A percentile compares a stretch with the other conserved stretches of the same genome.
These are phyloP conservation scores for Pangasianodon gigas DNA, from an alignment of 2,113 vertebrate genomes.

Conservation along the genomic window DNA sequence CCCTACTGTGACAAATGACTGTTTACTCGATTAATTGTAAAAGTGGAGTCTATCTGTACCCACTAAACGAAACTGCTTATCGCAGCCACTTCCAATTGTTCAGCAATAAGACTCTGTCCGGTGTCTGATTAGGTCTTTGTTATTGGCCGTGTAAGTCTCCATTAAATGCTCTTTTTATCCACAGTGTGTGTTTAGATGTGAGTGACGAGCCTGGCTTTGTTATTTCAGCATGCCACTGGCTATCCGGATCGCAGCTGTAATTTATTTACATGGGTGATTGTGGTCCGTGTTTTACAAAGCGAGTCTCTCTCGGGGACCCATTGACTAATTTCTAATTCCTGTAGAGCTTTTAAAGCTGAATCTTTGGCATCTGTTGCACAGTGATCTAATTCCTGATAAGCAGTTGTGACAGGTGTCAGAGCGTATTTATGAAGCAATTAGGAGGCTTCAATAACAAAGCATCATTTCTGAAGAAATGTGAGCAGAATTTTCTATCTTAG, in stretches of 20 bases:
- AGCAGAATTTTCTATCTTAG: background rate
- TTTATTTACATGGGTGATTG: background rate
- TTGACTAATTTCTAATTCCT: background rate
- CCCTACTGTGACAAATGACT: background rate
- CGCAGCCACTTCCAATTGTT: conserved; percentile 18
- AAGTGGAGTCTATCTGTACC: background rate
- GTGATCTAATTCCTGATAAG: conserved; percentile 21
- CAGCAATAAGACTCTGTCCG: background rate
- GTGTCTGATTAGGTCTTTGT: conserved; percentile 16
- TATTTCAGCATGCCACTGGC: background rate
- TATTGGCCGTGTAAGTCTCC: background rate
- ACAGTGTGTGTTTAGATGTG: background rate
- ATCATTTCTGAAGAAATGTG: conserved; percentile 20
- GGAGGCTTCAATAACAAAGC: conserved; percentile 10
- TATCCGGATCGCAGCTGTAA: background rate
- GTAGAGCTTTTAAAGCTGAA: conserved; percentile 23
- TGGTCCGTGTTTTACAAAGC: background rate
- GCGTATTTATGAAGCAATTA: conserved; percentile 36
- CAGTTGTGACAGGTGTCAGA: conserved; percentile 30
- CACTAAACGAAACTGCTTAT: background rate
- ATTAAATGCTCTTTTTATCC: conserved; percentile 36
- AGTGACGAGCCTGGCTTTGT: background rate
- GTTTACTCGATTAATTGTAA: conserved; percentile 13
- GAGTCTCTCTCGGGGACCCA: background rate
- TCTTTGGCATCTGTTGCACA: conserved; percentile 13